Evolutionary conservation across 2,113 vertebrate species (phyloP), one percentile per base, ranked within the genome.

Genomic region (Tympanuchus pallidicinctus): DNA sequence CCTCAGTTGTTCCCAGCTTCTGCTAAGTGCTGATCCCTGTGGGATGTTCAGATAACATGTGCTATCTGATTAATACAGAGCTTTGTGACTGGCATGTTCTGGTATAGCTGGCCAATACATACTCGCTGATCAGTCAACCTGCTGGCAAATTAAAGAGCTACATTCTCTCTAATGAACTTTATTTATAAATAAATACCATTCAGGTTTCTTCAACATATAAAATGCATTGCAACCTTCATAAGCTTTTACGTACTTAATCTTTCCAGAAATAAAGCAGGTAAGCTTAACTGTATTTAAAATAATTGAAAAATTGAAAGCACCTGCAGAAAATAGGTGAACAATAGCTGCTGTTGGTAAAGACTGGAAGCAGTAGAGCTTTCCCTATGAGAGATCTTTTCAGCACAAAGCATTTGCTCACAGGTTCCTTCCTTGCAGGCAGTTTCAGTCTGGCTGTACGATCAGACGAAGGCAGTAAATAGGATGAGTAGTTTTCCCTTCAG

Each of bases 131-230:
- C 82, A 82, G 50, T 92, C 81, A 94, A 71, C 32, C 56, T 89
- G 6, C 20, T 78, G 84, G 86, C 70, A 84, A 84, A 71, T 36
- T 50, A 42, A 95, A 86, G 76, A 86, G 74, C 64, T 7, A 8
- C 78, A 28, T 82, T 32, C 52, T 86, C 12, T 45, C 67, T 76
- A 61, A 82, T 69, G 88, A 76, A 81, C 89, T 96, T 93, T 66
- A 34, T 72, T 70, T 70, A 77, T 60, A 94, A 79, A 40, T 54
- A 85, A 85, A 66, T 87, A 66, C 17, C 0, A 0, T 12, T 66
- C 2, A 9, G 11, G 50, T 65, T 72, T 61, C 19, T 83, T 56
- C 85, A 80, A 77, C 6, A 4, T 70, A 56, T 30, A 36, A 59
- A 76, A 66, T 13, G 7, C 54, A 60, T 43, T 40, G 15, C 0